These are phyloP conservation scores for Anoplius nigerrimus DNA, from an alignment of 2,888 invertebrate genomes.

Conservation along the genomic window DNA sequence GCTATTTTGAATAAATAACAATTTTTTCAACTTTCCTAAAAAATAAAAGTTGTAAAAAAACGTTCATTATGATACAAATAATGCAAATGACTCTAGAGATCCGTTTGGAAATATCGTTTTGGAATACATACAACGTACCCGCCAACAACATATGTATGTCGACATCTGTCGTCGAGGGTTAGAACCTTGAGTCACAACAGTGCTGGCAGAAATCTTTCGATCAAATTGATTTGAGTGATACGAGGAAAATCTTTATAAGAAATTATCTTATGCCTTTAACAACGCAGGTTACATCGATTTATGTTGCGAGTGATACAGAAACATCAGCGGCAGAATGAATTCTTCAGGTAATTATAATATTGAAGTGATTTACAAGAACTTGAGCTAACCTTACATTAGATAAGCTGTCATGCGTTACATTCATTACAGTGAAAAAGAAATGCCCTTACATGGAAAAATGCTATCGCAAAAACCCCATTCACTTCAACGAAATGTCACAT, in stretches of 20 bases:
- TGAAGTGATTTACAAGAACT: conserved; percentile 17
- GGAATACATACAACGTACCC: too few species aligned
- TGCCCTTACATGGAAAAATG: conserved; percentile 88
- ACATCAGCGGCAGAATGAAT: conserved; percentile 9
- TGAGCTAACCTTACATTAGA: background rate
- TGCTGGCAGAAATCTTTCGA: background rate
- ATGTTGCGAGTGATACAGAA: background rate
- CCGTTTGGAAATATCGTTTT: too few species aligned
- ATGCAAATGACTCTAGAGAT: too few species aligned
- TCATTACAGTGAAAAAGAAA: conserved; percentile 69
- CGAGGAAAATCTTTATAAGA: background rate
- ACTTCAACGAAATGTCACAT: conserved; percentile 88
- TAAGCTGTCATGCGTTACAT: background rate
- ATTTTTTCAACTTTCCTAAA: too few species aligned
- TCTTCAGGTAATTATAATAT: background rate
- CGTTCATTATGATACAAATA: too few species aligned
- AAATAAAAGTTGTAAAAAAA: too few species aligned
- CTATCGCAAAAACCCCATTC: conserved; percentile 89
- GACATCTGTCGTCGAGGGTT: too few species aligned
- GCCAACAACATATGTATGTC: too few species aligned
- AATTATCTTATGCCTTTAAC: too few species aligned
- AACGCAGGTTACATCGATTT: too few species aligned
- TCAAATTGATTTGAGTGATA: background rate
- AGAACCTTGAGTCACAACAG: background rate
- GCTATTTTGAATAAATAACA: too few species aligned